phyloP scores from a whole-genome alignment of 2,113 vertebrate genomes.

The Pelecanoides urinatrix region DNA sequence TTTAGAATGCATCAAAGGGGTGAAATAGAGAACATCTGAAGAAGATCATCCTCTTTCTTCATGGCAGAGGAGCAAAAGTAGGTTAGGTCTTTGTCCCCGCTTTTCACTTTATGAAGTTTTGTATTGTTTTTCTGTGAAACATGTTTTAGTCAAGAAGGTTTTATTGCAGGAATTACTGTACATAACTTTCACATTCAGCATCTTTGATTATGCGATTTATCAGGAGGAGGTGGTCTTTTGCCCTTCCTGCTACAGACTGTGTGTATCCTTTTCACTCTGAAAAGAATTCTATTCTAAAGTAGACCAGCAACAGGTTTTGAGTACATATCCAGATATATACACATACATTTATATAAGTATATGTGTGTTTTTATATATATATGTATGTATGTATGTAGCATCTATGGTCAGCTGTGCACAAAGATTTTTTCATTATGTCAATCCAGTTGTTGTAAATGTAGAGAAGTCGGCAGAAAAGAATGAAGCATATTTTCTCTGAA shows the following conservation, averaged over 20 bases:
- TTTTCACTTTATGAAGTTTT: slow-evolving; percentile 5
- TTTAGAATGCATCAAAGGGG: slow-evolving; percentile 62
- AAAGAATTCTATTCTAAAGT: background rate
- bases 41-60: slow-evolving; percentile 35
- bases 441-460: background rate
- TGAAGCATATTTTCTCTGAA: background rate
- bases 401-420: background rate
- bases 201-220: background rate
- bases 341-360: background rate
- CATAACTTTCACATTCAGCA: background rate
- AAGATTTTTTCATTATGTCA: background rate
- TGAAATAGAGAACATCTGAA: slow-evolving; percentile 66
- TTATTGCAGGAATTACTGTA: background rate
- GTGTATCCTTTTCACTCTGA: background rate
- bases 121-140: slow-evolving; percentile 10
- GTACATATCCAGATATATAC: background rate
- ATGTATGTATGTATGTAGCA: background rate
- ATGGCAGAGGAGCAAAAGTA: background rate
- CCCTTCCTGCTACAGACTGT: background rate
- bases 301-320: background rate
- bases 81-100: slow-evolving; percentile 4
- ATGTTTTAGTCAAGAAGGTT: background rate
- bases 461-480: background rate
- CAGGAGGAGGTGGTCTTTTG: background rate
- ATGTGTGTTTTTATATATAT: background rate